Evolutionary conservation across 2,113 vertebrate genomes (phyloP), one percentile per base, ranked within the genome.

Genomic region (Vireo altiloquus): DNA sequence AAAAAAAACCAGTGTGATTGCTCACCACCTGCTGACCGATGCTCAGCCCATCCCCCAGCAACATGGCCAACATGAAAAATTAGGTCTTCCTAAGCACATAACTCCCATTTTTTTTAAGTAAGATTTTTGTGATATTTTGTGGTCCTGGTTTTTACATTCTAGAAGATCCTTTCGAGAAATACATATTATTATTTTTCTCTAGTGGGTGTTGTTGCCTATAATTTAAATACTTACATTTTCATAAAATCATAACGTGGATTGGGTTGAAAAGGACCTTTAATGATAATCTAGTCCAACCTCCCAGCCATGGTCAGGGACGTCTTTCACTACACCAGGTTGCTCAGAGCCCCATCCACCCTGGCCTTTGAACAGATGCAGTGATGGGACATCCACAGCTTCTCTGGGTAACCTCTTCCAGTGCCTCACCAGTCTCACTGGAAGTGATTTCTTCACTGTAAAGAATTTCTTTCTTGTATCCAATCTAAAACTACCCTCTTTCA

Each of bases 1-100:
- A 28, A 68, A 18, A 15, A n/a, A 46, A 31, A 40, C n/a, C 39
- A 33, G 13, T 33, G 23, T 11, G 69, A 9, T 46, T 52, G 10
- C 54, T 60, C n/a, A 31, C 27, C 23, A 61, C 39, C 10, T 25
- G 5, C 39, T 46, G n/a, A 25, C 47, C 0, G 0, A n/a, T 46
- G 39, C 19, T 31, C 15, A 46, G 46, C 46, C 21, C 46, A 44
- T 37, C 15, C 33, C 11, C 15, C 39, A 77, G 37, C 22, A 60
- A 9, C 5, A 15, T 33, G 10, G 17, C 71, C 47, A 87, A 4
- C 35, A 10, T 49, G 27, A 53, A 90, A 53, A 31, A 72, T 10
- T 14, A 59, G 19, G 11, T 63, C 42, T 87, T 35, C 47, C 71
- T 54, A 39, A 65, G 61, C 1, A 2, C 5, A 2, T 46, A 37